These are phyloP conservation scores for Enoplosus armatus DNA, from an alignment of 2,797 vertebrate genomes.

Conservation along the genomic window DNA sequence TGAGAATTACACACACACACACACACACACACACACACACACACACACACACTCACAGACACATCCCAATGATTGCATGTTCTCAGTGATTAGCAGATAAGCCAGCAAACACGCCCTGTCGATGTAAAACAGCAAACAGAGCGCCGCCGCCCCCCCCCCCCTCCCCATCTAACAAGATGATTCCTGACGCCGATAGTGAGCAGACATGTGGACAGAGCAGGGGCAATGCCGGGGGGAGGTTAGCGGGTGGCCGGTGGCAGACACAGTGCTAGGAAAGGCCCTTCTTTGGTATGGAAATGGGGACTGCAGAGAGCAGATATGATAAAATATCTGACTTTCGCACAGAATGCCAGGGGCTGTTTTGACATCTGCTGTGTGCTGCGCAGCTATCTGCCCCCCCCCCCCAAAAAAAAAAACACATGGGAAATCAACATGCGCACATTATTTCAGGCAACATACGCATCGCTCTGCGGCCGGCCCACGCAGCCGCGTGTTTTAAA, in stretches of 20 bases:
- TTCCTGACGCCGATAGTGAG: constrained; percentile 9
- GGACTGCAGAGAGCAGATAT: constrained; percentile 63
- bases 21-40: not conserved
- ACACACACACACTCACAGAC: not conserved
- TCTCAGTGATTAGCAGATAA: constrained; percentile 37
- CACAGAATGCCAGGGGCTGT: constrained; percentile 75
- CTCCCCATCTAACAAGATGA: not conserved
- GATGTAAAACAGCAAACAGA: constrained; percentile 8
- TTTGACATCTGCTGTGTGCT: constrained; percentile 74
- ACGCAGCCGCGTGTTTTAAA: constrained; percentile 40
- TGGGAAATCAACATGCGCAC: constrained; percentile 61
- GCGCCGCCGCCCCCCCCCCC: not conserved
- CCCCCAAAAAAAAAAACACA: too few species aligned
- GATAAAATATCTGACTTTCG: constrained; percentile 59
- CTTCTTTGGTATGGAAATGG: constrained; percentile 77
- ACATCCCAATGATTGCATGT: constrained; percentile 16
- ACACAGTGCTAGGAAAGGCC: constrained; percentile 46
- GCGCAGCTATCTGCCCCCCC: constrained; percentile 53
- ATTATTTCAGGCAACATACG: constrained; percentile 45
- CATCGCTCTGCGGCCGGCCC: constrained; percentile 23
- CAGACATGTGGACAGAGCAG: constrained; percentile 49
- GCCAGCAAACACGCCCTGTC: not conserved
- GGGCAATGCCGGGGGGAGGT: constrained; percentile 29
- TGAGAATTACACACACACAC: too few species aligned
- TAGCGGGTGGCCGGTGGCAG: constrained; percentile 26